Conservation (phyloP, 2,888 invertebrate species). For the Ichneumon xanthorius region DNA sequence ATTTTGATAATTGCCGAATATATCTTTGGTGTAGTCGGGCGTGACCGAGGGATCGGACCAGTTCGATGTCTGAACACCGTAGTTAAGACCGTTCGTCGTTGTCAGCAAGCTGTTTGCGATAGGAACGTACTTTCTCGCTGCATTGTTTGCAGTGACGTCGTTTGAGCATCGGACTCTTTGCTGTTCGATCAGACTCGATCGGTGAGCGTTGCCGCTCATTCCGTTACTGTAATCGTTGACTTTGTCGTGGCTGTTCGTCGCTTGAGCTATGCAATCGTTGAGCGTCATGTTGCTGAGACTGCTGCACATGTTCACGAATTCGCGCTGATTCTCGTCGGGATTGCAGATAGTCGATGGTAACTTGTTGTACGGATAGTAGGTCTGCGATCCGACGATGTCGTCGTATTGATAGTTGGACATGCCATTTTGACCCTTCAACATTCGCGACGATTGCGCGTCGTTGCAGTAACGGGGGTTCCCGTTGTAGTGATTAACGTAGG, state of each 20-base stretch:
- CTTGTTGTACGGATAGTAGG: slow-evolving; percentile 70
- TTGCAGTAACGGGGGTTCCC: slow-evolving; percentile 70
- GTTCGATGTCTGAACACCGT: slow-evolving; percentile 66
- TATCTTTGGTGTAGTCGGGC: slow-evolving; percentile 76
- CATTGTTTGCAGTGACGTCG: slow-evolving; percentile 62
- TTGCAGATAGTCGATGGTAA: slow-evolving; percentile 40
- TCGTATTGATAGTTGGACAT: slow-evolving; percentile 60
- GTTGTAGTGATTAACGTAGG: slow-evolving; percentile 77
- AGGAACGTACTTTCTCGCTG: slow-evolving; percentile 71
- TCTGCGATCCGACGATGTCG: slow-evolving; percentile 65
- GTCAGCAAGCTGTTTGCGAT: slow-evolving; percentile 77
- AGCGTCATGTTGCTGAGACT: slow-evolving; percentile 76
- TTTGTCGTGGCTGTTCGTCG: slow-evolving; percentile 67
- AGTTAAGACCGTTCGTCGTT: slow-evolving; percentile 73
- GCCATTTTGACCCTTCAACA: slow-evolving; percentile 67
- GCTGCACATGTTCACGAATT: slow-evolving; percentile 76
- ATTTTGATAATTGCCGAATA: slow-evolving; percentile 80
- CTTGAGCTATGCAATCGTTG: slow-evolving; percentile 72
- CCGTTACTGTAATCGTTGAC: slow-evolving; percentile 74
- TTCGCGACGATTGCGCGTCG: slow-evolving; percentile 62
- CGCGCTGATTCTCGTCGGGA: slow-evolving; percentile 73
- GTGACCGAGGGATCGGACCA: slow-evolving; percentile 64
- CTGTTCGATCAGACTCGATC: slow-evolving; percentile 52
- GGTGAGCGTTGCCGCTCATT: slow-evolving; percentile 68
- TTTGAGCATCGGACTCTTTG: slow-evolving; percentile 62